Evolutionary conservation across 2,797 vertebrate species (phyloP).

Genomic region (Lacerta viridis): DNA sequence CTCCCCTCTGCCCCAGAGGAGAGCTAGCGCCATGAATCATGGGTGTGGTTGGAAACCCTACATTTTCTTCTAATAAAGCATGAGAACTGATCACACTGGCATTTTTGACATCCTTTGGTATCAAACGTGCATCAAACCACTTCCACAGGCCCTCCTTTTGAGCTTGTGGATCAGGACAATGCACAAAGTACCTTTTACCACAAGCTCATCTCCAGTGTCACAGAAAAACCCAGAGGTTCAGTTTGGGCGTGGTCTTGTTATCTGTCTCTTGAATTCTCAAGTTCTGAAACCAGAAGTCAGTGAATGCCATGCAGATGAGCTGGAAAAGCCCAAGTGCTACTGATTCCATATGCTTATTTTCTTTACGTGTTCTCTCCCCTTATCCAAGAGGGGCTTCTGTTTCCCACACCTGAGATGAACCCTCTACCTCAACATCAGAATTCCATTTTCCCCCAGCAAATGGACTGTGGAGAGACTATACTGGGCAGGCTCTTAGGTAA

Average conservation of each 20-base stretch:
- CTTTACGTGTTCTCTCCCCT: neutral
- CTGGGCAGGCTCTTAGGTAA: neutral
- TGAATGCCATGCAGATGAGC: no score
- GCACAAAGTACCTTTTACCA: no score
- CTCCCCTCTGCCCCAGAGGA: no score
- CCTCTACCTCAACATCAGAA: neutral
- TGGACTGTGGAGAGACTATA: neutral
- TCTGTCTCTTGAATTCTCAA: neutral
- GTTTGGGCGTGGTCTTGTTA: neutral
- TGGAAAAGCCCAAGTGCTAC: neutral
- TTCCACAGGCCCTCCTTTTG: no score
- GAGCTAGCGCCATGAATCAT: no score
- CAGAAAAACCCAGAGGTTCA: no score
- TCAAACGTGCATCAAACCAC: no score
- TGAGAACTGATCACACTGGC: no score
- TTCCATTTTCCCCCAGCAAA: neutral
- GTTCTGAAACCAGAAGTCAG: neutral
- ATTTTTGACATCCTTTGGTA: no score
- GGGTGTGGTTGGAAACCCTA: no score
- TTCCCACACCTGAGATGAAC: neutral
- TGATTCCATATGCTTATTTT: neutral
- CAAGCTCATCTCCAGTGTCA: neutral
- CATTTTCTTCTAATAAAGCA: no score
- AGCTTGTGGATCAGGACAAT: no score
- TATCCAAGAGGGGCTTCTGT: neutral